These are phyloP conservation scores for Cerastis leucographa DNA, from an alignment of 2,888 invertebrate genomes.

Conservation along the genomic window DNA sequence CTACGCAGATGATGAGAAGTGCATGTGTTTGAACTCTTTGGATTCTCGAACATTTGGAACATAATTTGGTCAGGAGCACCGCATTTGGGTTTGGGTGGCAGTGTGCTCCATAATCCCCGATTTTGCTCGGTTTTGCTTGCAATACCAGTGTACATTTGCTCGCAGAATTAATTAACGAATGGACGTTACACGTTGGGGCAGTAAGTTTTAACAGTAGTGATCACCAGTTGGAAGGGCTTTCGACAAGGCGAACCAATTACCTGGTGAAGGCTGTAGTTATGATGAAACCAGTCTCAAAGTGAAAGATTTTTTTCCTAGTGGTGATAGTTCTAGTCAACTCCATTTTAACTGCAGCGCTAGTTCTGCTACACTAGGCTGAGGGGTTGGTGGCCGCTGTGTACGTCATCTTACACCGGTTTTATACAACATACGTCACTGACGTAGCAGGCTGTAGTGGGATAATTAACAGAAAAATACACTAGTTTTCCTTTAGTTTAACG, in stretches of 20 bases:
- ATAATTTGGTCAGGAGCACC: neutral
- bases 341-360: neutral
- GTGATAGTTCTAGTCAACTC: neutral
- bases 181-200: neutral
- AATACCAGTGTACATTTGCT: neutral
- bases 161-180: no score
- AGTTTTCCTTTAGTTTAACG: neutral
- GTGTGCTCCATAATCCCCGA: no score
- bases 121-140: no score
- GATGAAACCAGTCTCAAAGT: neutral
- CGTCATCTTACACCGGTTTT: constrained; percentile 3
- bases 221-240: neutral
- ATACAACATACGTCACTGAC: neutral
- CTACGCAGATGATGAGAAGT: no score
- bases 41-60: neutral
- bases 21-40: no score
- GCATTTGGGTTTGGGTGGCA: neutral
- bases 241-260: neutral
- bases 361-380: neutral
- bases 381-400: neutral
- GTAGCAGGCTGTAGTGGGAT: neutral
- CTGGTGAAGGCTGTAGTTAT: neutral
- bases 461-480: neutral
- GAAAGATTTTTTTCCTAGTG: neutral
- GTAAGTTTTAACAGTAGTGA: neutral